phyloP scores from a whole-genome alignment of 2,113 vertebrate genomes.

The Corvus cornix region DNA sequence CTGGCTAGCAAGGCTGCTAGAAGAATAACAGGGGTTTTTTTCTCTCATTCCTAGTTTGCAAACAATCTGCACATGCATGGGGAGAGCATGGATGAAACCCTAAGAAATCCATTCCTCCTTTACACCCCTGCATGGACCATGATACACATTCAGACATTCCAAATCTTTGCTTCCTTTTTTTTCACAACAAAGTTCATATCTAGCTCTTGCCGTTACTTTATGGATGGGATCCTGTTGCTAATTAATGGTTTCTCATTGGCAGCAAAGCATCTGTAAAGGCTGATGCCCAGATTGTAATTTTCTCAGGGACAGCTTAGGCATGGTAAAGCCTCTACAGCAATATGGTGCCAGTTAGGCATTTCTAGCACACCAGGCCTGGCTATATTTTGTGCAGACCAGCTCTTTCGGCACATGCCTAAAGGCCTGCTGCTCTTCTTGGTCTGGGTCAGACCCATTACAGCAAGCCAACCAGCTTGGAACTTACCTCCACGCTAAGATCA shows the following conservation, averaged over 20 bases:
- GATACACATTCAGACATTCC: not conserved
- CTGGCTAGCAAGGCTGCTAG: not conserved
- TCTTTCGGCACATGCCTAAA: not conserved
- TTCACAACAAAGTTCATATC: not conserved
- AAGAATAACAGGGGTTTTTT: not conserved
- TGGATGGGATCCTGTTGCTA: not conserved
- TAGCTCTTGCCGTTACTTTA: not conserved
- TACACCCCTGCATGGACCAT: not conserved
- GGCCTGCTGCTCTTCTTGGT: not conserved
- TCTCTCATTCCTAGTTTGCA: not conserved
- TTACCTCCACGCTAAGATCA: not conserved
- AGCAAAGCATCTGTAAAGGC: not conserved
- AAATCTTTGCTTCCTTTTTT: not conserved
- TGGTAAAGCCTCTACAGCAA: not conserved
- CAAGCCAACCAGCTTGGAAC: not conserved
- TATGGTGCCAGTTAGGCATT: not conserved
- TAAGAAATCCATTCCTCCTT: not conserved
- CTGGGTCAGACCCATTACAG: accelerated
- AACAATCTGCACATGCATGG: not conserved
- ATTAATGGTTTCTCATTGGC: not conserved
- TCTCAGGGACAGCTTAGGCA: not conserved
- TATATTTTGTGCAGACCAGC: not conserved
- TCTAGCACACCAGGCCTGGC: not conserved
- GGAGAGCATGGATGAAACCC: not conserved
- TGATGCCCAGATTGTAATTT: not conserved